These are phyloP conservation scores for Megamerina dolium DNA, from an alignment of 2,888 invertebrate species.

Conservation along the genomic window DNA sequence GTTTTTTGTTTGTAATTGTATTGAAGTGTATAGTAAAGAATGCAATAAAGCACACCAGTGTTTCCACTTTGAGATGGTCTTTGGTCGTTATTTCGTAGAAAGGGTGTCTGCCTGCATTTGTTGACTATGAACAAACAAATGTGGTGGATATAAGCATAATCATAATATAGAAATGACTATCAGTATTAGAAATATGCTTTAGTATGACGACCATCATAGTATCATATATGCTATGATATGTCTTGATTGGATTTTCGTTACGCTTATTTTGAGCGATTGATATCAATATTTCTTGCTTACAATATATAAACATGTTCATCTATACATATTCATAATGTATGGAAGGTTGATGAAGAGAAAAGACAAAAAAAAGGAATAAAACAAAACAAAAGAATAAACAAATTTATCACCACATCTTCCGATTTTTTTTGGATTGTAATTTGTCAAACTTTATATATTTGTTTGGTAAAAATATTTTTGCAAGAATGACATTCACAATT, in stretches of 20 bases:
- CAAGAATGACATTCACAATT: not conserved
- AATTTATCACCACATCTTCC: too few species aligned
- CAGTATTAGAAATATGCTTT: not conserved
- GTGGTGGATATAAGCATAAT: not conserved
- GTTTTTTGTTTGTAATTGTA: not conserved
- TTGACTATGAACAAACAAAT: not conserved
- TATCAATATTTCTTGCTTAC: conserved; percentile 17
- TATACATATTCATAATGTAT: not conserved
- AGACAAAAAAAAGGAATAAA: too few species aligned
- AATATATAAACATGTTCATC: conserved; percentile 1
- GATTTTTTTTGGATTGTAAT: too few species aligned
- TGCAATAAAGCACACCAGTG: conserved; percentile 5
- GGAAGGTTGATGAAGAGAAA: too few species aligned
- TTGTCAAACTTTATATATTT: conserved; percentile 25
- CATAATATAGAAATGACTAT: not conserved
- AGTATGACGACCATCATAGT: not conserved
- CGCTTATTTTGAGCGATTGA: conserved; percentile 26
- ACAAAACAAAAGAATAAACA: too few species aligned
- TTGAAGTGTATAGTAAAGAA: not conserved
- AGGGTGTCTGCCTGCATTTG: too few species aligned
- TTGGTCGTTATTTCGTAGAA: too few species aligned
- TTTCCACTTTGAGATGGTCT: too few species aligned
- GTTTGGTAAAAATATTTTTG: conserved; percentile 10
- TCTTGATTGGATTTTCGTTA: conserved; percentile 42
- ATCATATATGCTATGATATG: not conserved